Conservation (phyloP, 2,797 vertebrate genomes). For the Adelosebastes latens region DNA sequence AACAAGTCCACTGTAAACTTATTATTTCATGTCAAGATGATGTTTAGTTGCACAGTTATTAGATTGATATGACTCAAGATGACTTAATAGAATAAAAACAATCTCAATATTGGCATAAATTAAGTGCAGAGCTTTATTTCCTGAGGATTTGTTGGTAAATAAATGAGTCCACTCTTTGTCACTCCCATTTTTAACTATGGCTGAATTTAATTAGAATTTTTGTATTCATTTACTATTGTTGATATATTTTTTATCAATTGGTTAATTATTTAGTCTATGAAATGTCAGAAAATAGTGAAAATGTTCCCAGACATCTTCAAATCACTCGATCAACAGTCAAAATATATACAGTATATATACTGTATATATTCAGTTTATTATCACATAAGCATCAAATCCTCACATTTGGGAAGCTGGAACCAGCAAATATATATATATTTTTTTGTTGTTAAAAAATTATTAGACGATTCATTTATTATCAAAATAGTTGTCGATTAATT, state of each 20-base stretch:
- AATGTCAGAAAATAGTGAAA: no score
- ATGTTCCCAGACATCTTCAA: no score
- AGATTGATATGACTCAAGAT: background rate
- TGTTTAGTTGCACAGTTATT: background rate
- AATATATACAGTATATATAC: no score
- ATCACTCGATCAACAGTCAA: no score
- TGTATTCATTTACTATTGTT: background rate
- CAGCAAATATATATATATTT: background rate
- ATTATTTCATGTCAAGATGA: background rate
- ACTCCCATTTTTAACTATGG: background rate
- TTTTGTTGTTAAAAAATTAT: background rate
- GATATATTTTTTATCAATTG: background rate
- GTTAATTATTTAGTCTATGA: no score
- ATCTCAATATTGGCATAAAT: background rate
- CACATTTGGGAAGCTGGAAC: background rate
- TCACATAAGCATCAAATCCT: background rate
- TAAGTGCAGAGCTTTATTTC: background rate
- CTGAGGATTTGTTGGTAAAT: background rate
- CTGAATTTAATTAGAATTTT: background rate
- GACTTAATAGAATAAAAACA: background rate
- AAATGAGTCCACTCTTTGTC: background rate
- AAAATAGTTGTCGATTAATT: background rate
- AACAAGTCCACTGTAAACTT: background rate
- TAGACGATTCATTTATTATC: accelerated
- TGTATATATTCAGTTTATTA: background rate